Base-by-base conservation (phyloP, 2,888 invertebrate species). In the Deilephila porcellus region DNA sequence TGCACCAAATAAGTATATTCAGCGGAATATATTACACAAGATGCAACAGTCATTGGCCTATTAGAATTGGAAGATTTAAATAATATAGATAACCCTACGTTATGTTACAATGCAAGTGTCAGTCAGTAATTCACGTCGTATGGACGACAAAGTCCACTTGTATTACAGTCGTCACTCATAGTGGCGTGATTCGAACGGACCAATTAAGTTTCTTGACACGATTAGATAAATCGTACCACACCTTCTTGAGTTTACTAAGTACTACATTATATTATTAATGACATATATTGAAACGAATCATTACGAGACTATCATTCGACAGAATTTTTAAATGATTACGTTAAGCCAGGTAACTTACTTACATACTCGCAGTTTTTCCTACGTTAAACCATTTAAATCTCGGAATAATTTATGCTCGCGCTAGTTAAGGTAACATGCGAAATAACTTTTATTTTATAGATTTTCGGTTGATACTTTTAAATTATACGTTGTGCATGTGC, bases 161-260 rank as follows among this genome's bases (percentile, higher is more conserved):
- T 79, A 77, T 85, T 84, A 85, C 82, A 88, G 87, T 90, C 90
- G 91, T 90, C 88, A 87, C 81, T 82, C 77, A 77, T 75, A 80
- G 90, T 94, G 93, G 94, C 93, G 93, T 93, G 94, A 93, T 87
- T 88, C 81, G 80, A 86, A 81, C 80, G 83, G 86, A 83, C 93
- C 93, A 93, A 93, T 94, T 89, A 90, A 76, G 80, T 84, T 83
- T 79, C 83, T 82, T 79, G 81, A 79, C 76, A 76, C 83, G 91
- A 92, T 92, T 90, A 92, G 93, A 93, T 93, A 91, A 85, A 84
- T 76, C 76, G 76, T 77, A 77, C 76, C 77, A 77, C 80, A 78
- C 76, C 77, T 78, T 81, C 77, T 77, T 77, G 70, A 83, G 32
- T 72, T 56, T 29, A 56, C 45, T 17, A 63, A 25, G 14, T 20